phyloP scores from a whole-genome alignment of 2,113 vertebrate species.

The Aptenodytes forsteri region DNA sequence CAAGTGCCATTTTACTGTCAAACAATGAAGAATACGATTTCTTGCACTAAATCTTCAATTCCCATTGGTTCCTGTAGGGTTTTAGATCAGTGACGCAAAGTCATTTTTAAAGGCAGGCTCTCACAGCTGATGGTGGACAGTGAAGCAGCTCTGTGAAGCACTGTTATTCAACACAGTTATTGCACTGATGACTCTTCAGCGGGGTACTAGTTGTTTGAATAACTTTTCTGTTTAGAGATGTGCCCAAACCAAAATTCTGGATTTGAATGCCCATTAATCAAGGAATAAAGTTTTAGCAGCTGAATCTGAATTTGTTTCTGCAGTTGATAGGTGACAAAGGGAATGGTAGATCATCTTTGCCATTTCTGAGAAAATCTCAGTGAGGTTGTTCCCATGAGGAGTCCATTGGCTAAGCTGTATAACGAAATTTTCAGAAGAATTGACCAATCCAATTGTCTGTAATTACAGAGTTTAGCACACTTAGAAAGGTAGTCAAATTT shows the following conservation, averaged over 20 bases:
- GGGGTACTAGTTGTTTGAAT: not conserved
- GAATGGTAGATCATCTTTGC: not conserved
- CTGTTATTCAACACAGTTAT: not conserved
- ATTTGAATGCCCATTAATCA: not conserved
- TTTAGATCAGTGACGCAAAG: not conserved
- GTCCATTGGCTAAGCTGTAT: not conserved
- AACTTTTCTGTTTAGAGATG: not conserved
- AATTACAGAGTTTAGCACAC: not conserved
- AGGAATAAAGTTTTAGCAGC: not conserved
- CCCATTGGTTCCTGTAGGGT: not conserved
- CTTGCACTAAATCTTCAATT: not conserved
- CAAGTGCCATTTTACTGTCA: conserved; percentile 19
- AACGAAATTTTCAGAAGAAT: not conserved
- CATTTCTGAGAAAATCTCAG: not conserved
- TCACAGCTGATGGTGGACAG: not conserved
- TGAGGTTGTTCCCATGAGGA: not conserved
- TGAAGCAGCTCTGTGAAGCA: not conserved
- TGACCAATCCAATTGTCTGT: not conserved
- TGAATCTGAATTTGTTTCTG: not conserved
- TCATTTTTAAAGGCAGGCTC: not conserved
- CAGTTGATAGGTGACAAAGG: not conserved
- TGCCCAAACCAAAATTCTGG: not conserved
- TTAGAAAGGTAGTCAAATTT: not conserved
- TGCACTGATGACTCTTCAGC: not conserved
- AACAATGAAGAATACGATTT: not conserved